phyloP scores from a whole-genome alignment of 2,113 vertebrate genomes.

The Oryzias woworae region DNA sequence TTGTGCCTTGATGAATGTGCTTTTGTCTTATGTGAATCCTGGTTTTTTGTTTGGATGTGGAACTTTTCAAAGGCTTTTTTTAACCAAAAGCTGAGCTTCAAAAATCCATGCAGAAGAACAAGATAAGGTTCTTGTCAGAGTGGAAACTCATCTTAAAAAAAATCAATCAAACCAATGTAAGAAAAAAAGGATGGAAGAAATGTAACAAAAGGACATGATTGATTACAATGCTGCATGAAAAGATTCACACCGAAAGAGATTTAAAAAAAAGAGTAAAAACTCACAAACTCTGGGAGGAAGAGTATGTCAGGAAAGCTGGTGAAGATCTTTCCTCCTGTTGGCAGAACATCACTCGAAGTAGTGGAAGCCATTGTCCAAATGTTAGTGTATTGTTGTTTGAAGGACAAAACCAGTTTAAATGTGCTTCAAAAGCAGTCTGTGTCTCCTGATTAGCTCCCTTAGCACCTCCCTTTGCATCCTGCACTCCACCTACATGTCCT shows the following conservation, averaged over 20 bases:
- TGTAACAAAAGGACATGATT: not conserved
- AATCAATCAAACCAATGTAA: not conserved
- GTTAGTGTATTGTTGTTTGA: constrained; percentile 15
- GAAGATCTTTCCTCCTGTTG: constrained; percentile 67
- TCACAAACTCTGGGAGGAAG: constrained; percentile 78
- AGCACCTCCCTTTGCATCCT: constrained; percentile 35
- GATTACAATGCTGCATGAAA: too few species aligned
- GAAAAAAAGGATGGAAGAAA: not conserved
- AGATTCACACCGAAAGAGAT: not conserved
- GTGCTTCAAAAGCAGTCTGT: constrained; percentile 34
- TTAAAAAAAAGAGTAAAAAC: constrained; percentile 32
- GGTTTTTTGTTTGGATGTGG: too few species aligned
- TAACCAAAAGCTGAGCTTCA: too few species aligned
- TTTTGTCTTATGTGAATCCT: too few species aligned
- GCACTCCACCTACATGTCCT: constrained; percentile 36
- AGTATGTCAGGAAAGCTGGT: constrained; percentile 70
- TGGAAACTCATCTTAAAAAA: not conserved
- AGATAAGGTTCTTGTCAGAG: constrained; percentile 4
- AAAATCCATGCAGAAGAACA: not conserved
- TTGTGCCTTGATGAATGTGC: too few species aligned
- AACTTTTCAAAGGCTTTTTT: too few species aligned
- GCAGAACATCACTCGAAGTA: constrained; percentile 48
- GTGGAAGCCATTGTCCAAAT: constrained; percentile 71
- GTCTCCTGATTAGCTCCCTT: not conserved
- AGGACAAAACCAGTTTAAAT: constrained; percentile 24